Percentiles rank a stretch among this genome's conserved stretches.
Evolutionary conservation across 1,140 invertebrate species (phyloP).

Genomic region (Bombus sibiricus): DNA sequence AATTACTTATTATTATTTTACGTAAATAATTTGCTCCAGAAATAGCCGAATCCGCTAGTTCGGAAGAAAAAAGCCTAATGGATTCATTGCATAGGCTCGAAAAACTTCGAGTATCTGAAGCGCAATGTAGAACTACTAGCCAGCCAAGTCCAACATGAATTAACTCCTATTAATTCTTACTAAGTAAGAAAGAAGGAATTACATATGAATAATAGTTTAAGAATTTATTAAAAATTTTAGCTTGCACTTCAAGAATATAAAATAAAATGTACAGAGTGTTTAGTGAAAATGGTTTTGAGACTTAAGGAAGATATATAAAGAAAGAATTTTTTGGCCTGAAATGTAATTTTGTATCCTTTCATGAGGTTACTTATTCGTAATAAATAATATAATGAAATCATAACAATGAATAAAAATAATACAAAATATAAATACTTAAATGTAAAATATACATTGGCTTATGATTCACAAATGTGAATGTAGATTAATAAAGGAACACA

Average conservation of each 20-base stretch:
- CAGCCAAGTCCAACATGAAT: slow-evolving; percentile 75
- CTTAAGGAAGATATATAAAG: neutral
- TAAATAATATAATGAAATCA: neutral
- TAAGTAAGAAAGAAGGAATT: slow-evolving; percentile 22
- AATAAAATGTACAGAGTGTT: neutral
- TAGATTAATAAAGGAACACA: neutral
- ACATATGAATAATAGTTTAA: neutral
- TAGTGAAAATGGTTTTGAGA: neutral
- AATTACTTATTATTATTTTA: slow-evolving; percentile 6
- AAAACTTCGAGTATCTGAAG: slow-evolving; percentile 78
- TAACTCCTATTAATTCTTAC: neutral
- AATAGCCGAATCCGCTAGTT: slow-evolving; percentile 51
- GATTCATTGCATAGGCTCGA: slow-evolving; percentile 79
- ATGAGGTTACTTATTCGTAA: neutral
- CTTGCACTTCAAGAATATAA: neutral
- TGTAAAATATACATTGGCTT: too few species aligned
- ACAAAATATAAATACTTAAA: neutral
- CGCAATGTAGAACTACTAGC: slow-evolving; percentile 73
- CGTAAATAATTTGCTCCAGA: slow-evolving; percentile 51
- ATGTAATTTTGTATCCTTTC: neutral
- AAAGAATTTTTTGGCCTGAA: neutral
- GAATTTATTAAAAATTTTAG: neutral
- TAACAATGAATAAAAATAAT: too few species aligned
- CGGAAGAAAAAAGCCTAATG: slow-evolving; percentile 74
- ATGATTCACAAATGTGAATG: too few species aligned